Conservation (phyloP, 2,113 vertebrate species). For the Brevimyrus niger region DNA sequence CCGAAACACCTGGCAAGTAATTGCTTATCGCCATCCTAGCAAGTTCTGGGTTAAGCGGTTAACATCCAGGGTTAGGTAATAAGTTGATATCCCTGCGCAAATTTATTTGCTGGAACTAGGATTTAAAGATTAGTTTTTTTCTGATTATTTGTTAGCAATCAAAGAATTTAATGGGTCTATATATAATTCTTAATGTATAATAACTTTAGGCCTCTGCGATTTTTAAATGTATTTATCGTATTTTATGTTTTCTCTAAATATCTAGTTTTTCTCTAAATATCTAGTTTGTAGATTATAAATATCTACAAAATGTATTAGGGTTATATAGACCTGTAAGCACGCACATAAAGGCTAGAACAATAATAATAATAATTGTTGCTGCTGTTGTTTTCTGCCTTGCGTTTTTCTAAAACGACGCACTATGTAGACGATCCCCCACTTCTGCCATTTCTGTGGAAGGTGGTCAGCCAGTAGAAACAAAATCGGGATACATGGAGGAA, state of each 20-base stretch:
- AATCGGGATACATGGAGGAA: neutral
- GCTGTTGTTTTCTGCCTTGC: neutral
- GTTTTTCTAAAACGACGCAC: neutral
- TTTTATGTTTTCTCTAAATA: neutral
- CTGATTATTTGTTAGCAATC: neutral
- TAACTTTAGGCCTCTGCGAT: neutral
- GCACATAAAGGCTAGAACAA: no score
- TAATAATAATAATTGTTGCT: neutral
- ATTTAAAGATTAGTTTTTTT: neutral
- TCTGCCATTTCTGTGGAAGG: neutral
- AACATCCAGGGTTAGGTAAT: neutral
- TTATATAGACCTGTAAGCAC: no score
- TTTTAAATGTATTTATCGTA: neutral
- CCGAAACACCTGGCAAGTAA: neutral
- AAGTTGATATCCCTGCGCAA: neutral
- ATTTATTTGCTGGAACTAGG: neutral
- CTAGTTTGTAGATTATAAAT: no score
- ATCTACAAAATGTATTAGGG: no score
- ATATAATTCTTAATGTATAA: neutral
- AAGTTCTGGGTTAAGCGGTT: neutral
- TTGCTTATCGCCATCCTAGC: neutral
- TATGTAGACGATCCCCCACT: constrained; percentile 4
- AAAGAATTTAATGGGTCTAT: neutral
- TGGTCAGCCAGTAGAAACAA: neutral
- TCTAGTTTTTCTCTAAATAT: no score